Evolutionary conservation across 2,797 vertebrate genomes (phyloP), one percentile per base, ranked within the genome.

Genomic region (Bovichtus diacanthus): DNA sequence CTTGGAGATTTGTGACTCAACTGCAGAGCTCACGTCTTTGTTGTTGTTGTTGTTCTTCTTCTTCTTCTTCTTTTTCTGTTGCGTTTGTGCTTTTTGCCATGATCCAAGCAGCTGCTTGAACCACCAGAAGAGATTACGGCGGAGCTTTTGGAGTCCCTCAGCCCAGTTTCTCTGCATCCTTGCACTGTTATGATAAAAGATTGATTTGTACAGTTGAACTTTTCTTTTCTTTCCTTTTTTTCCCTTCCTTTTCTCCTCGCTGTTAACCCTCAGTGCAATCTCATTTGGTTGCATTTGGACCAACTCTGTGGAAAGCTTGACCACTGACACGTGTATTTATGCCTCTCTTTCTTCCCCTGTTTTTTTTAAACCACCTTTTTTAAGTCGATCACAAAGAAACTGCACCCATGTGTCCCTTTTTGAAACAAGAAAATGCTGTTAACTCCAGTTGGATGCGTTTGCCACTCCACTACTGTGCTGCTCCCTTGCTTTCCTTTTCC

Each of bases 61-160:
- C n/a, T n/a, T n/a, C n/a, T n/a, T n/a, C n/a, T n/a, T 51, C 51
- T 9, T 50, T 56, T 70, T 78, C 36, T 71, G 54, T 69, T 67
- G 15, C 12, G 62, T 71, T 49, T 74, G 77, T 51, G 64, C 70
- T 78, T 80, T 82, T 84, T 73, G 67, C 64, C 70, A 51, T 83
- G 82, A 87, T 88, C 84, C 73, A 74, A 82, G 65, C 82, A 71
- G 81, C 64, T 76, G 81, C 76, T 76, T 86, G 59, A 83, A 87
- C 75, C 36, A 77, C 74, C 78, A 50, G 49, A 85, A 66, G 72
- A 79, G 82, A 86, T 88, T 78, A 84, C 21, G 51, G 47, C 50
- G 38, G 56, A 62, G 74, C 72, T 69, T 80, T 70, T 0, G n/a
- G 12, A 76, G 74, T 80, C 80, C 64, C 54, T 51, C 7, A 21